Percentiles rank a stretch among this genome's conserved stretches.
Evolutionary conservation across 2,797 vertebrate genomes (phyloP).

Genomic region (Acanthis flammea): DNA sequence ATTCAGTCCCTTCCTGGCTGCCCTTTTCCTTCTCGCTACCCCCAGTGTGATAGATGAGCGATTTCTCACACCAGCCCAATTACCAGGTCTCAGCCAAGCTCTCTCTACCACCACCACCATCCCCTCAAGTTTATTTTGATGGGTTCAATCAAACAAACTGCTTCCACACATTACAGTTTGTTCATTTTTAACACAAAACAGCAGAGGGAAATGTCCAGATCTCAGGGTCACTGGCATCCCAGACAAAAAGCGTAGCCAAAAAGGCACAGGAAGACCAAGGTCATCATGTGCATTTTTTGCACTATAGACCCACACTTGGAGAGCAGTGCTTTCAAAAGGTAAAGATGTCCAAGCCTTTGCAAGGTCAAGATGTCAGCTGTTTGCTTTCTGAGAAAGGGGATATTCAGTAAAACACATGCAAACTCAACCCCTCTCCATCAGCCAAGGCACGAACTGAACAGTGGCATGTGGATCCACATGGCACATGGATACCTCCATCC

Average conservation of each 20-base stretch:
- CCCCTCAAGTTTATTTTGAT: background rate
- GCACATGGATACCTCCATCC: background rate
- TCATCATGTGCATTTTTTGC: rapidly evolving
- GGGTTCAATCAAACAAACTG: background rate
- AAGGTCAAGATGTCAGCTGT: background rate
- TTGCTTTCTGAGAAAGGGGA: background rate
- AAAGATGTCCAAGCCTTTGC: background rate
- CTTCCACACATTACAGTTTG: background rate
- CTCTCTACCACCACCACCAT: background rate
- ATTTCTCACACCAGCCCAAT: background rate
- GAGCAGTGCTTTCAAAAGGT: background rate
- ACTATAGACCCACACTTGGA: background rate
- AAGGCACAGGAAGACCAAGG: background rate
- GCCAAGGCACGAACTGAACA: background rate
- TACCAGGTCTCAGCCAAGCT: background rate
- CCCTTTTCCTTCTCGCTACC: background rate
- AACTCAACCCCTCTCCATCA: background rate
- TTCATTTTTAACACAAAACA: background rate
- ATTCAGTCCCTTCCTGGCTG: background rate
- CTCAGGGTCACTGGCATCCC: background rate
- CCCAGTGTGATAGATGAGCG: background rate
- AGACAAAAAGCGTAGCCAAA: background rate
- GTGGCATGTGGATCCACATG: background rate
- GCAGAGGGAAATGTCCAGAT: background rate
- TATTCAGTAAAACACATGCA: background rate